phyloP scores from a whole-genome alignment of 2,797 vertebrate species.

The Phoxinus dragarum region DNA sequence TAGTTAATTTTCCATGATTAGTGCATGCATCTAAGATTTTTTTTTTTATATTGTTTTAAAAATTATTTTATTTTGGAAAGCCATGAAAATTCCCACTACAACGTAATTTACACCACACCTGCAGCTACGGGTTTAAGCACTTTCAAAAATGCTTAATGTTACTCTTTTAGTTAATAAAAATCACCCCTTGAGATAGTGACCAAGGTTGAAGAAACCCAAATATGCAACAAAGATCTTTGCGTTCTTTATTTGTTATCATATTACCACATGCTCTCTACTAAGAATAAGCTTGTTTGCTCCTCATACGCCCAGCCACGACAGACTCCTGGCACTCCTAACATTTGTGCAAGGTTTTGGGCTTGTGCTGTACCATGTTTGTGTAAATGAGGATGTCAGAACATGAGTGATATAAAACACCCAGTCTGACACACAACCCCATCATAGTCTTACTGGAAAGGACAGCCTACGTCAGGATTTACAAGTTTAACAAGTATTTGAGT shows the following conservation, averaged over 20 bases:
- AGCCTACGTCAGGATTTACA: not conserved
- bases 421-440: not conserved
- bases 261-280: not conserved
- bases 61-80: too few relatives aligned
- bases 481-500: not conserved
- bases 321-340: not conserved
- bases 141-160: not conserved
- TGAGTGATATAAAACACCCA: not conserved
- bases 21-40: not conserved
- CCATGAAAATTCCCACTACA: too few relatives aligned
- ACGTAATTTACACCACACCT: not conserved
- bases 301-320: not conserved
- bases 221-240: not conserved
- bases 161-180: not conserved
- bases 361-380: not conserved
- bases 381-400: not conserved
- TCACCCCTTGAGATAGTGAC: not conserved
- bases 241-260: not conserved
- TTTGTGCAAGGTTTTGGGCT: not conserved
- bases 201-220: not conserved
- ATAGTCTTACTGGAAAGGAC: not conserved
- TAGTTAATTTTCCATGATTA: too few relatives aligned
- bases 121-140: not conserved
- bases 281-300: not conserved
- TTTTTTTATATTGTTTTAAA: too few relatives aligned